These are phyloP conservation scores for Anableps anableps DNA, from an alignment of 2,797 vertebrate species.

Conservation along the genomic window DNA sequence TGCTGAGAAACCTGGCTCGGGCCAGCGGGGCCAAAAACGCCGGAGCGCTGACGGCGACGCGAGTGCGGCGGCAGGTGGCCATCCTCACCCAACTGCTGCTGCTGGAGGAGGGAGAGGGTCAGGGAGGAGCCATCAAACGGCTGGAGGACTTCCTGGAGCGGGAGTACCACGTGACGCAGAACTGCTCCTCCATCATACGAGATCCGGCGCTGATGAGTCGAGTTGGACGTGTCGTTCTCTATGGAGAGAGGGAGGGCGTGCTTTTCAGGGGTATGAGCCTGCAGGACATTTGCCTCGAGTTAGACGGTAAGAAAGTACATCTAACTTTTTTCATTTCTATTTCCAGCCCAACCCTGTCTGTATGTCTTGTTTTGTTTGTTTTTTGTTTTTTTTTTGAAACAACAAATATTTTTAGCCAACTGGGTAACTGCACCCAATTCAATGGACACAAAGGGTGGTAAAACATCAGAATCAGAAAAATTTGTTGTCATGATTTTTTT, in stretches of 20 bases:
- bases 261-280: constrained; percentile 85
- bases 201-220: constrained; percentile 82
- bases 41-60: constrained; percentile 70
- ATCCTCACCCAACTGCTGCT: constrained; percentile 84
- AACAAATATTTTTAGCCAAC: background rate
- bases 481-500: background rate
- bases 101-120: constrained; percentile 78
- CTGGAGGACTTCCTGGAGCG: constrained; percentile 82
- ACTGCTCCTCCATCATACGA: constrained; percentile 76
- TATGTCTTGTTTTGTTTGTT: background rate
- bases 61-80: constrained; percentile 81
- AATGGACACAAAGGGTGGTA: background rate
- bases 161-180: constrained; percentile 84
- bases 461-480: background rate
- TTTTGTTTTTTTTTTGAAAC: background rate
- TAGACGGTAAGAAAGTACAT: constrained; percentile 75
- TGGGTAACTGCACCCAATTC: background rate
- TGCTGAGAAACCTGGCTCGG: constrained; percentile 83
- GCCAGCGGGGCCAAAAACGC: constrained; percentile 82
- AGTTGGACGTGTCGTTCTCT: constrained; percentile 82
- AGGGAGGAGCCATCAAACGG: constrained; percentile 59
- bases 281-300: constrained; percentile 85
- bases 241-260: constrained; percentile 82
- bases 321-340: background rate
- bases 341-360: background rate